Evolutionary conservation across 2,888 invertebrate species (phyloP).

Genomic region (Drosophila anceps): DNA sequence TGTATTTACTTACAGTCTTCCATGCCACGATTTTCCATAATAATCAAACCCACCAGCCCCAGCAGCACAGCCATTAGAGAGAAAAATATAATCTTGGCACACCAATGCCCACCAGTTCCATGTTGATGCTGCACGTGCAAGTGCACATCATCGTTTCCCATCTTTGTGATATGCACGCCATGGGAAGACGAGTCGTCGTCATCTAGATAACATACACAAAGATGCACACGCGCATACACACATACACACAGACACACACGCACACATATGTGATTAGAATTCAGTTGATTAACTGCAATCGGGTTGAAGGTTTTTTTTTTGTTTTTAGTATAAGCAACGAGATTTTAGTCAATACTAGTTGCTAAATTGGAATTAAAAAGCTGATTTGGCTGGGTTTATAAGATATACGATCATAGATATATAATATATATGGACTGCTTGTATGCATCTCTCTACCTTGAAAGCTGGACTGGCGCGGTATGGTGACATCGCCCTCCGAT

Average conservation of each 20-base stretch:
- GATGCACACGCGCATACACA: conserved; percentile 1
- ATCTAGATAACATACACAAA: conserved; percentile 44
- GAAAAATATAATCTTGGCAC: conserved; percentile 93
- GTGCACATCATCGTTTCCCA: conserved; percentile 89
- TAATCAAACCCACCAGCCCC: conserved; percentile 91
- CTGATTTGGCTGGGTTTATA: not conserved
- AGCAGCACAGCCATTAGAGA: conserved; percentile 90
- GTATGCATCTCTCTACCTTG: conserved; percentile 77
- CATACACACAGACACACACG: conserved; percentile 9
- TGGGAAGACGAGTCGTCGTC: conserved; percentile 85
- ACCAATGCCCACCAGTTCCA: conserved; percentile 93
- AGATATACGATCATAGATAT: conserved; percentile 6
- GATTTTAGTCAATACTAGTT: conserved; percentile 14
- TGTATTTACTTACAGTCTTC: conserved; percentile 89
- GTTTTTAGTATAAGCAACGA: conserved; percentile 33
- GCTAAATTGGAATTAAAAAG: conserved; percentile 24
- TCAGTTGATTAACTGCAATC: conserved; percentile 44
- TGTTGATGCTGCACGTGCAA: conserved; percentile 92
- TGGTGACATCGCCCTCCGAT: conserved; percentile 84
- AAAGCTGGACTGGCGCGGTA: conserved; percentile 83
- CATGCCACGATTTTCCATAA: conserved; percentile 92
- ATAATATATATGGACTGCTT: not conserved
- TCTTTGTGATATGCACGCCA: conserved; percentile 85
- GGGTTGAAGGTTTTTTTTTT: not conserved
- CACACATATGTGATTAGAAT: conserved; percentile 50